phyloP scores from a whole-genome alignment of 2,797 vertebrate species.

The Cetoscarus ocellatus region DNA sequence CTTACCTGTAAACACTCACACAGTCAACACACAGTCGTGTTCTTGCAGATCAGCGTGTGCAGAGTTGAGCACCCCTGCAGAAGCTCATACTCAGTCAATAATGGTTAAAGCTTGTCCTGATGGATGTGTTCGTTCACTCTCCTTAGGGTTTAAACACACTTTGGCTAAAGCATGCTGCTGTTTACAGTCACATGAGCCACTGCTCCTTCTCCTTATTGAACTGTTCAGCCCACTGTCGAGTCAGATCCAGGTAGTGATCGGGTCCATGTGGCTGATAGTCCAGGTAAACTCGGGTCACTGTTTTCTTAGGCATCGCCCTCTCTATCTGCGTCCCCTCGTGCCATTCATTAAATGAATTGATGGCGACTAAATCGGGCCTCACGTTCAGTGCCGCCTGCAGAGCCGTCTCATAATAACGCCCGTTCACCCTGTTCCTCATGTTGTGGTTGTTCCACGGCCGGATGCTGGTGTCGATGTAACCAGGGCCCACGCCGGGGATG shows the following conservation, averaged over 20 bases:
- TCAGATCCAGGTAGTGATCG: slow-evolving; percentile 89
- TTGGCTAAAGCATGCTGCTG: no score
- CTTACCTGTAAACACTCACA: background rate
- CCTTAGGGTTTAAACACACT: background rate
- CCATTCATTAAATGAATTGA: slow-evolving; percentile 94
- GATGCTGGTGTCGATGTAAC: slow-evolving; percentile 91
- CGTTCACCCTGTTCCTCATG: slow-evolving; percentile 91
- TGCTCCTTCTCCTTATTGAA: slow-evolving; percentile 92
- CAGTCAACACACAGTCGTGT: background rate
- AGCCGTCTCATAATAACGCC: slow-evolving; percentile 91
- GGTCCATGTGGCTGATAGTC: slow-evolving; percentile 91
- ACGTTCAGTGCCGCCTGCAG: slow-evolving; percentile 89
- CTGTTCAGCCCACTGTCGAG: slow-evolving; percentile 89
- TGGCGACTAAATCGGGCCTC: slow-evolving; percentile 88
- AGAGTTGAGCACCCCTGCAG: background rate
- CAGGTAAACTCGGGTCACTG: slow-evolving; percentile 87
- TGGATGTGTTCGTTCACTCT: slow-evolving; percentile 13
- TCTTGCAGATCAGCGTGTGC: slow-evolving; percentile 6
- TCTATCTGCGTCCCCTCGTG: slow-evolving; percentile 95
- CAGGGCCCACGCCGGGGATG: slow-evolving; percentile 91
- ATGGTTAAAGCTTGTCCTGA: background rate
- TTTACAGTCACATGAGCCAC: slow-evolving; percentile 86
- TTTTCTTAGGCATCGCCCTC: slow-evolving; percentile 90
- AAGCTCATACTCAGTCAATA: background rate
- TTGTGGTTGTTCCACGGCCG: slow-evolving; percentile 95